Conservation (phyloP, 2,113 vertebrate genomes). For the Coptodon rendalli region DNA sequence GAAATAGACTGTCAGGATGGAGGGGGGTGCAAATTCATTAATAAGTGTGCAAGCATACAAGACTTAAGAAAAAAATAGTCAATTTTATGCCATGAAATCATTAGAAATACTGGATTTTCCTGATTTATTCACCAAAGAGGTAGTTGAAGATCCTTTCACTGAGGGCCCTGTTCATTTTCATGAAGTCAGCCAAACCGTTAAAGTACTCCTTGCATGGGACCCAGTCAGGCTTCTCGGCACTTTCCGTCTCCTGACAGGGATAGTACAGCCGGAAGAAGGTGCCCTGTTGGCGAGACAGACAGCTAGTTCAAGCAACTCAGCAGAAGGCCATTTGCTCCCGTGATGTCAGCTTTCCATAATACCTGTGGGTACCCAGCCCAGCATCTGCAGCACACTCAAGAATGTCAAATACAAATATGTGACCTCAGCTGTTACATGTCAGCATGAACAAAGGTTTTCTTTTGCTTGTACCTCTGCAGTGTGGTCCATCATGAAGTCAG, state of each 20-base stretch:
- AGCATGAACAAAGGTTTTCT: accelerated
- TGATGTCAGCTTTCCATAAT: background rate
- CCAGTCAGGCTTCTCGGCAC: constrained; percentile 76
- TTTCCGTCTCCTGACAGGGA: constrained; percentile 71
- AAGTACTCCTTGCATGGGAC: constrained; percentile 88
- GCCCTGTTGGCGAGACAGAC: constrained; percentile 67
- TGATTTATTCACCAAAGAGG: constrained; percentile 78
- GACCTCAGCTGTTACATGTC: background rate
- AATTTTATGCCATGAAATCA: background rate
- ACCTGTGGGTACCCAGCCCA: background rate
- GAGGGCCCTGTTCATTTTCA: constrained; percentile 78
- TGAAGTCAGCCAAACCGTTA: constrained; percentile 82
- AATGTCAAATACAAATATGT: background rate
- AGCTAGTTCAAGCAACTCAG: background rate
- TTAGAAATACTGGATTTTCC: background rate
- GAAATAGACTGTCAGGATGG: background rate
- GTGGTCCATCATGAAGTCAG: constrained; percentile 87
- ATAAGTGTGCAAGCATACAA: background rate
- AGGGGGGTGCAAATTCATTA: background rate
- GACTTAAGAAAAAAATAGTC: background rate
- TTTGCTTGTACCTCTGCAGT: constrained; percentile 52
- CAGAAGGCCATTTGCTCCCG: background rate
- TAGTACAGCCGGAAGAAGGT: constrained; percentile 90
- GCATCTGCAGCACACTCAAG: background rate
- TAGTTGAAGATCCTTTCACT: constrained; percentile 75